Evolutionary conservation across 2,797 vertebrate genomes (phyloP).

Genomic region (Pseudochirops corinnae): DNA sequence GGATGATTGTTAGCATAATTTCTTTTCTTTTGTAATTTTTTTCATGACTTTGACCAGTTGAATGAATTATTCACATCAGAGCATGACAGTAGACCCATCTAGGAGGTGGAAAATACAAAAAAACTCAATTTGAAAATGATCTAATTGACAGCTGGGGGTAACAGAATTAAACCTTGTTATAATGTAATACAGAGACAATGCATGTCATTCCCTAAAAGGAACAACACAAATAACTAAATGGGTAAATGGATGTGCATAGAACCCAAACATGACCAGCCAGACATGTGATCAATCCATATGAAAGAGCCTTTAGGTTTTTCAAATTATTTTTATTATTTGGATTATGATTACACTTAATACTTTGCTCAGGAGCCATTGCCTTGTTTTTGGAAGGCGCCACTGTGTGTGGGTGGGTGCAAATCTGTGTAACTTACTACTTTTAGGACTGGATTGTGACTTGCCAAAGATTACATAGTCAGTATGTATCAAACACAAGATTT

Average conservation of each 20-base stretch:
- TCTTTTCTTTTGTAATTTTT: neutral
- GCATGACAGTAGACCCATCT: slow-evolving; percentile 10
- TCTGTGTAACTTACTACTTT: neutral
- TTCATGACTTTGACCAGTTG: slow-evolving; percentile 38
- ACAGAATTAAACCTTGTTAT: neutral
- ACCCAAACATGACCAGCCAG: neutral
- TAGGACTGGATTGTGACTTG: neutral
- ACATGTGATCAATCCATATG: neutral
- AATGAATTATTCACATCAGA: slow-evolving; percentile 26
- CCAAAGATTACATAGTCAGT: neutral
- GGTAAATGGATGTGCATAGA: neutral
- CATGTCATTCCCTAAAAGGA: neutral
- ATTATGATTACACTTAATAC: neutral
- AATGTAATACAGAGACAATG: neutral
- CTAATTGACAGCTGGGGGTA: slow-evolving; percentile 18
- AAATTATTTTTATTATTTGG: neutral
- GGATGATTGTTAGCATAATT: neutral
- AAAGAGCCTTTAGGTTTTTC: neutral
- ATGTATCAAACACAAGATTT: too few species aligned
- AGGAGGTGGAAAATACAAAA: slow-evolving; percentile 7
- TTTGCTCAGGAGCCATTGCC: neutral
- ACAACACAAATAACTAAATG: neutral
- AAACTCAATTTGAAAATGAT: neutral
- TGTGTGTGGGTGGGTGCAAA: neutral
- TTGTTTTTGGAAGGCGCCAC: neutral